Conservation (phyloP, 2,113 vertebrate species). For the Triplophysa siluroides region DNA sequence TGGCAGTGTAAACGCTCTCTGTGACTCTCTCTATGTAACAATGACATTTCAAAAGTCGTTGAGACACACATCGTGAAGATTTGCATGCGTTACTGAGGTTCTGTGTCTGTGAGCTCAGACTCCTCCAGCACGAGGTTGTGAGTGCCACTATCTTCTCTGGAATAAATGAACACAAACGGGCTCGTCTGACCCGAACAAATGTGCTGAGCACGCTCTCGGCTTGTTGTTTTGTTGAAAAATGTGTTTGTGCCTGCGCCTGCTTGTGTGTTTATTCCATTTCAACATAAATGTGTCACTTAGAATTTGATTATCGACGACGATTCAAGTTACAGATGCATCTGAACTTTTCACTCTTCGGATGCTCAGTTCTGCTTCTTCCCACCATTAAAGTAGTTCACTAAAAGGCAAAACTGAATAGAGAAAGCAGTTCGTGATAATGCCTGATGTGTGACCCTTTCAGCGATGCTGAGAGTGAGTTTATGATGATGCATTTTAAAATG, state of each 20-base stretch:
- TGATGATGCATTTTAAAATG: too few relatives aligned
- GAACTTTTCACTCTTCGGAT: not conserved
- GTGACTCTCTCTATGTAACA: conserved; percentile 26
- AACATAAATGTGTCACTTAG: not conserved
- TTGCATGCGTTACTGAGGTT: not conserved
- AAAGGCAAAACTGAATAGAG: too few relatives aligned
- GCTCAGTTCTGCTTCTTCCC: too few relatives aligned
- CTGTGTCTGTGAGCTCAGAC: not conserved
- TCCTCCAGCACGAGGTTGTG: not conserved
- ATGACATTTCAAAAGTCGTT: conserved; percentile 14
- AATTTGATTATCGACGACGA: not conserved
- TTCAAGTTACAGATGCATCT: not conserved
- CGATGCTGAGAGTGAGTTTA: too few relatives aligned
- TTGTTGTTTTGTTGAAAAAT: not conserved
- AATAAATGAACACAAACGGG: conserved; percentile 11
- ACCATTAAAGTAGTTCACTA: too few relatives aligned
- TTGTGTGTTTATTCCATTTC: conserved; percentile 6
- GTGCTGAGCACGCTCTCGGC: not conserved
- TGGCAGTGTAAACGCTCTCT: too few relatives aligned
- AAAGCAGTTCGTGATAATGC: too few relatives aligned
- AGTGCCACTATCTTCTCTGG: not conserved
- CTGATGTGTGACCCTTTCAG: too few relatives aligned
- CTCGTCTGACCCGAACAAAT: conserved; percentile 29
- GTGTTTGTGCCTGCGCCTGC: not conserved
- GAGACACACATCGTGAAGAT: conserved; percentile 1